Base-by-base conservation (phyloP, 2,113 vertebrate species). In the Xyrauchen texanus region DNA sequence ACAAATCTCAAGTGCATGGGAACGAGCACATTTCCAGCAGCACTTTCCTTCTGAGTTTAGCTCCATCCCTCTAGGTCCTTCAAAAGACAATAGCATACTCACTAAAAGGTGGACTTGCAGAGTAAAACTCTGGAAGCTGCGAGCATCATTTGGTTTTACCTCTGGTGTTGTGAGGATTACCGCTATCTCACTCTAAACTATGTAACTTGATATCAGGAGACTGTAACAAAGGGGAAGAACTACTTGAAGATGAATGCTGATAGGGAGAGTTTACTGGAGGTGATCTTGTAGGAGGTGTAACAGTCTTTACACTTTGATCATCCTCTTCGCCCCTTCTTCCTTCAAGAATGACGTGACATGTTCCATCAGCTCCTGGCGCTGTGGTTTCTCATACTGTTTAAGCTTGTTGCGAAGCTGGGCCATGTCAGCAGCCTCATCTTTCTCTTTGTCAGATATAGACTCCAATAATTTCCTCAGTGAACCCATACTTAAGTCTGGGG, bases 11-110 rank as follows among this genome's bases (percentile, higher is more conserved):
- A 42, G 63, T 1, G 42, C 4, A 45, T 65, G 42, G 6, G 42
- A 65, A 45, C 12, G 63, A 45, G 63, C 63, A 65, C 63, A 65
- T 65, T 65, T 65, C 63, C 63, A 65, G 8, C 63, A 65, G 6
- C 42, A 12, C 4, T 65, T 65, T 6, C 12, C 42, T 1, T 65
- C 63, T 45, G 42, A 13, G 46, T 68, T 51, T 16, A 68, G 15
- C 66, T 68, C 66, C 66, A 68, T 68, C 3, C 46, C 46, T 16
- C 66, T 51, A 6, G 46, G 65, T 8, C 46, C 46, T 11, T 47
- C 13, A 15, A 67, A 6, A 11, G 21, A 63, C 34, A 64, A 6
- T 12, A 68, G 46, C 66, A 68, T 68, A 6, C 66, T 68, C 4
- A 49, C 8, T 4, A 68, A 6, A 0, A 21, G n/a, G 15, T 68